Base-by-base conservation (phyloP, 2,888 invertebrate genomes). In the Tenthredo amoena region DNA sequence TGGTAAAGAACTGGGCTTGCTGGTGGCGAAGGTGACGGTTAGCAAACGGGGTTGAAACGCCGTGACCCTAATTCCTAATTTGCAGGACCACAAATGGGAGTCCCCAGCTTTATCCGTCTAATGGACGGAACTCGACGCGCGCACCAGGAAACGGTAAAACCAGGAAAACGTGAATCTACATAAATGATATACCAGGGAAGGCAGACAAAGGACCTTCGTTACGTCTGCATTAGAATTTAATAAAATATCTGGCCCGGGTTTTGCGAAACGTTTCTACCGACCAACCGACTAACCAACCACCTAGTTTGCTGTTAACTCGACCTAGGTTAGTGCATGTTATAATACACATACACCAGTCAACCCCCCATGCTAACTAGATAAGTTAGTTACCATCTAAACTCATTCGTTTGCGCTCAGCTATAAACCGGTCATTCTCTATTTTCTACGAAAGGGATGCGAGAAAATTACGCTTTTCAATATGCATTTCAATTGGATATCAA, bases 151-250 rank as follows among this genome's bases (percentile, higher is more conserved):
- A 83, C 50, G 83, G 65, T 83, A 83, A 83, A 83, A 83, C 83
- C 26, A 68, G 83, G 83, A 83, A 83, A 83, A 83, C 47, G 83
- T n/a, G 55, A 83, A 83, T 83, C 47, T 83, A 68, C 83, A 83
- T 83, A 65, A 83, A 83, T 83, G 83, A 83, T 83, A 83, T 71
- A 83, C 68, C 71, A 58, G 68, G 47, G 50, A 83, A 68, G 43
- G 26, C 83, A 83, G 83, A 83, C 83, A 83, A 83, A 83, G 83
- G 84, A 82, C 55, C 79, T 82, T 79, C 68, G 85, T 74, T 62
- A 84, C 34, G 74, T 34, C 85, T 85, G 84, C 83, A 85, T 85
- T 85, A 85, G 76, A 84, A 84, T 85, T 85, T 84, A 85, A 85
- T 85, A 85, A 85, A 85, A 85, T 84, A 85, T 85, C n/a, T 81